phyloP scores from a whole-genome alignment of 2,888 invertebrate genomes.

The Agonopterix heracliana region DNA sequence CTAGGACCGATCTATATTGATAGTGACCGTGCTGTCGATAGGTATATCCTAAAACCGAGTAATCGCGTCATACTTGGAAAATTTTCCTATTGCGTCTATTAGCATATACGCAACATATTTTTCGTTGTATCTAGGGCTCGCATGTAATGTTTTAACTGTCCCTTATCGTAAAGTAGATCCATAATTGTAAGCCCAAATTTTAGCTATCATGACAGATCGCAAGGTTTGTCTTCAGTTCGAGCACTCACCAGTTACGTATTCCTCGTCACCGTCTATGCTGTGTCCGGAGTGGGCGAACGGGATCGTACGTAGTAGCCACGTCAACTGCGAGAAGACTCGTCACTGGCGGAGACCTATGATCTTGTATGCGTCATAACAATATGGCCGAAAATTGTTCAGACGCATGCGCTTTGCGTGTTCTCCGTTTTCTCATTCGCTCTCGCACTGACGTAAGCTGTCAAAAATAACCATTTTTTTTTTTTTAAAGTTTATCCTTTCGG shows the following conservation, averaged over 20 bases:
- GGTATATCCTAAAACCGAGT: conserved; percentile 59
- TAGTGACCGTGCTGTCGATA: conserved; percentile 52
- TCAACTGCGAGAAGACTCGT: conserved; percentile 92
- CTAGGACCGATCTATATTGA: conserved; percentile 18
- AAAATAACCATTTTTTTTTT: no score
- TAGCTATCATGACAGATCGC: conserved; percentile 71
- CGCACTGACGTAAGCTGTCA: no score
- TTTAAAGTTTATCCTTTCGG: no score
- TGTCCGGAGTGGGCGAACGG: conserved; percentile 95
- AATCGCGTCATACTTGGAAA: conserved; percentile 59
- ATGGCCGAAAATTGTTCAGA: conserved; percentile 77
- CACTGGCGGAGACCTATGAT: conserved; percentile 86
- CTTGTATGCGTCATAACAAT: conserved; percentile 86
- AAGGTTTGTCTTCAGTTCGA: conserved; percentile 73
- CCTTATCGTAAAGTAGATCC: conserved; percentile 44
- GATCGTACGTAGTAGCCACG: conserved; percentile 95
- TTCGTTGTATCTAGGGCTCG: conserved; percentile 25
- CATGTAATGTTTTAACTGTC: conserved; percentile 34
- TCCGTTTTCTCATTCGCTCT: conserved; percentile 16
- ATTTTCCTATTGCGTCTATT: conserved; percentile 65
- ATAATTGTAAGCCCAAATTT: conserved; percentile 62
- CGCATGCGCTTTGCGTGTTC: conserved; percentile 55
- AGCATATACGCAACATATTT: conserved; percentile 48
- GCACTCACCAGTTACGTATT: conserved; percentile 95
- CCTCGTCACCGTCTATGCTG: conserved; percentile 96